Percentiles rank a stretch among this genome's conserved stretches.
Evolutionary conservation across 2,113 vertebrate species (phyloP).

Genomic region (Hoplias malabaricus): DNA sequence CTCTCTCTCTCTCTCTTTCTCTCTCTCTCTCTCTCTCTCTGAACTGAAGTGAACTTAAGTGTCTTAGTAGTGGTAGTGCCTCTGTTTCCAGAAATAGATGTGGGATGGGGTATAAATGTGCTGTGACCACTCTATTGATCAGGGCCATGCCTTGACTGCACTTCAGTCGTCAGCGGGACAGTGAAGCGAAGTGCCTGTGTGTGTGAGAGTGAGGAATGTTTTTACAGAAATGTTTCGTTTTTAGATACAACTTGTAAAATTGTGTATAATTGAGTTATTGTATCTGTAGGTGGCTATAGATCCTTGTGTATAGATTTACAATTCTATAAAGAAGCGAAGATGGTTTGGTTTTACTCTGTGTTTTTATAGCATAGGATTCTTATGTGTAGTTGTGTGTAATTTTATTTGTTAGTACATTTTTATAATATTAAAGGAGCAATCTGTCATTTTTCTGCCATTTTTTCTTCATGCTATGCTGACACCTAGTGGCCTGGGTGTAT

Average conservation of each 20-base stretch:
- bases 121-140: neutral
- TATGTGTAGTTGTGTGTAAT: neutral
- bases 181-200: neutral
- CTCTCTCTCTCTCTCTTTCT: too few species aligned
- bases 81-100: neutral
- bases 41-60: neutral
- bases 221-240: neutral
- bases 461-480: too few species aligned
- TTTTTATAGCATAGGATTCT: neutral
- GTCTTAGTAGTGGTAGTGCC: neutral
- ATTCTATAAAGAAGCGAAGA: neutral
- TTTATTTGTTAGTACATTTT: neutral
- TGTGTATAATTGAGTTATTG: neutral
- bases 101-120: neutral
- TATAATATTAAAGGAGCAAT: too few species aligned
- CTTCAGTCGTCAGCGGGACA: neutral
- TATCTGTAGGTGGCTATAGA: neutral
- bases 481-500: too few species aligned
- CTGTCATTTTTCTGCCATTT: neutral
- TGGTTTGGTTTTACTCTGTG: neutral
- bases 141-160: neutral
- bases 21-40: too few species aligned
- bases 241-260: neutral
- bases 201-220: neutral
- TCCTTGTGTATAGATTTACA: conserved; percentile 12